These are phyloP conservation scores for Mystacornis crossleyi DNA, from an alignment of 2,113 vertebrate genomes.

Conservation along the genomic window DNA sequence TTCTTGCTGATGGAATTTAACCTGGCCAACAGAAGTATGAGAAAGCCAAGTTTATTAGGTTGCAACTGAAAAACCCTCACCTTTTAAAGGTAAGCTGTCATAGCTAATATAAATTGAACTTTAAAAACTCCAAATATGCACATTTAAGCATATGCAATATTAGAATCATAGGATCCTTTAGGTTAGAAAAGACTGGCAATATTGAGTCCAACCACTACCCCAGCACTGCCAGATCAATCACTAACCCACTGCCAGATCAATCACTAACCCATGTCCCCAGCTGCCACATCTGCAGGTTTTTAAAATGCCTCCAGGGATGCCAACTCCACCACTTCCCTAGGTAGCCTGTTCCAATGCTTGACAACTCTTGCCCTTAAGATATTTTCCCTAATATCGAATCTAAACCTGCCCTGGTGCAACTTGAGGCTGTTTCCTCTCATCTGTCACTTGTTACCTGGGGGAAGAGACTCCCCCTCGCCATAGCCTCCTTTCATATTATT, in stretches of 20 bases:
- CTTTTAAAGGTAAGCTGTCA: background rate
- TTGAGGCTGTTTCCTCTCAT: background rate
- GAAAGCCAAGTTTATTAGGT: background rate
- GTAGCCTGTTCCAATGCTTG: background rate
- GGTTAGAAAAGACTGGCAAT: background rate
- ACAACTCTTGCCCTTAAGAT: background rate
- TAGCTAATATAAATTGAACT: background rate
- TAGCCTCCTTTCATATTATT: background rate
- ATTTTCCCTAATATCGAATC: background rate
- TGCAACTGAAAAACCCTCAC: background rate
- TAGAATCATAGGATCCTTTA: background rate
- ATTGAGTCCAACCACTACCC: fast-evolving
- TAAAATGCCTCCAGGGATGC: background rate
- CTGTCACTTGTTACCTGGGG: background rate
- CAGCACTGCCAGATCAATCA: background rate
- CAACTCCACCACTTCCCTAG: background rate
- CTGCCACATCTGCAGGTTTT: fast-evolving
- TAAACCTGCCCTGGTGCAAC: background rate
- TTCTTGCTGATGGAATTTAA: background rate
- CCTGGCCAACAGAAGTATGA: background rate
- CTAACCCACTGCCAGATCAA: background rate
- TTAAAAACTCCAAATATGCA: background rate
- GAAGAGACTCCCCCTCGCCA: fast-evolving
- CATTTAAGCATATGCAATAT: background rate
- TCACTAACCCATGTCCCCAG: background rate